Evolutionary conservation across 2,888 invertebrate species (phyloP), one percentile per base, ranked within the genome.

Genomic region (Griposia aprilina): DNA sequence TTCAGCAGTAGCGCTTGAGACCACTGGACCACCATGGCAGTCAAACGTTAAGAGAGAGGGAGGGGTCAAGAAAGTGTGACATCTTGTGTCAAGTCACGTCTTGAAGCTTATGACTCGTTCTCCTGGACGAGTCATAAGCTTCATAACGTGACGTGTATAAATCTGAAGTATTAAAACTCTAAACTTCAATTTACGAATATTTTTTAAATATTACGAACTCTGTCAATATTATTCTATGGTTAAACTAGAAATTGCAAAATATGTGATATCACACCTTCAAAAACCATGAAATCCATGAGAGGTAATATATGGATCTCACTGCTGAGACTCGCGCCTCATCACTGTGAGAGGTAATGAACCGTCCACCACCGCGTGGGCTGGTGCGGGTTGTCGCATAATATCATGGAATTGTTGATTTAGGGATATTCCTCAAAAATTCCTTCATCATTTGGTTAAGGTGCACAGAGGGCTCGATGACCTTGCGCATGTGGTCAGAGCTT

Each of bases 341-440:
- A n/a, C 15, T 30, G 13, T 30, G 26, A 30, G 5, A 30, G 20
- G 17, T 3, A 48, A 67, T 20, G 1, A 67, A 20, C 66, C 26
- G 3, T 48, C 45, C 26, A 13, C 7, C 11, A 67, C 13, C 20
- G 48, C 11, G 20, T 1, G 11, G 26, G 11, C 3, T 2, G 30
- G 15, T 36, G 52, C 41, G 6, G 41, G 41, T 41, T 41, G 7
- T 41, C 41, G 41, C 17, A 52, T 57, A n/a, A 55, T 52, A 36
- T n/a, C 50, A 10, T 69, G 15, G 8, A 65, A 72, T 30, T 17
- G 11, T 45, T 55, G 23, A 8, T 30, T 45, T 73, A 13, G 20
- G 0, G 0, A 15, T 1, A 6, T 52, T 13, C 23, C 15, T n/a
- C 1, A 30, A 0, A 10, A 52, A 30, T 23, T 23, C 8, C 1